These are phyloP conservation scores for Melipona beecheii DNA, from an alignment of 2,888 invertebrate genomes.

Conservation along the genomic window DNA sequence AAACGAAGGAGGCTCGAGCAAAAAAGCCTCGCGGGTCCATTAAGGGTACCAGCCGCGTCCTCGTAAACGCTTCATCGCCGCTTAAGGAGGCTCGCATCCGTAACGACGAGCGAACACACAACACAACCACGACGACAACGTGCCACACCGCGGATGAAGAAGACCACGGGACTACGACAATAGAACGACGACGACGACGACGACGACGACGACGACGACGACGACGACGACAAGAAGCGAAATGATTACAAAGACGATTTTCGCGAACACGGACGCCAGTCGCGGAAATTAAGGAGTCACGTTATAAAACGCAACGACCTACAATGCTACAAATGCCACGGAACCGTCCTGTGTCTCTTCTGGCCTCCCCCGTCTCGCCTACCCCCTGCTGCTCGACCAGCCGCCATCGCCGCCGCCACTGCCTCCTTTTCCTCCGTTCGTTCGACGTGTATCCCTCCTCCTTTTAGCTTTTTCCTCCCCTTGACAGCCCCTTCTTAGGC, in stretches of 20 bases:
- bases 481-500: slow-evolving; percentile 70
- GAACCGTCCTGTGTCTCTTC: slow-evolving; percentile 71
- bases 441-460: slow-evolving; percentile 58
- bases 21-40: slow-evolving; percentile 40
- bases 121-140: neutral
- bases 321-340: slow-evolving; percentile 81
- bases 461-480: slow-evolving; percentile 65
- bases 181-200: neutral
- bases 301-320: slow-evolving; percentile 83
- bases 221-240: neutral
- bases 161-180: neutral
- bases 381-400: slow-evolving; percentile 48
- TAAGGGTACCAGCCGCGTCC: slow-evolving; percentile 45
- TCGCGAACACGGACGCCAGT: slow-evolving; percentile 17
- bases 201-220: neutral
- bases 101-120: slow-evolving; percentile 12
- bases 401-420: slow-evolving; percentile 51
- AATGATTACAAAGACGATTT: neutral
- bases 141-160: neutral
- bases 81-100: slow-evolving; percentile 32
- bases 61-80: slow-evolving; percentile 57
- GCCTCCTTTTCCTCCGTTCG: slow-evolving; percentile 63
- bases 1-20: slow-evolving; percentile 44
- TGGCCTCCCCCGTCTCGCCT: slow-evolving; percentile 50
- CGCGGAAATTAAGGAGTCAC: slow-evolving; percentile 79